Evolutionary conservation across 2,113 vertebrate species (phyloP), one percentile per base, ranked within the genome.

Genomic region (Phasianus colchicus): DNA sequence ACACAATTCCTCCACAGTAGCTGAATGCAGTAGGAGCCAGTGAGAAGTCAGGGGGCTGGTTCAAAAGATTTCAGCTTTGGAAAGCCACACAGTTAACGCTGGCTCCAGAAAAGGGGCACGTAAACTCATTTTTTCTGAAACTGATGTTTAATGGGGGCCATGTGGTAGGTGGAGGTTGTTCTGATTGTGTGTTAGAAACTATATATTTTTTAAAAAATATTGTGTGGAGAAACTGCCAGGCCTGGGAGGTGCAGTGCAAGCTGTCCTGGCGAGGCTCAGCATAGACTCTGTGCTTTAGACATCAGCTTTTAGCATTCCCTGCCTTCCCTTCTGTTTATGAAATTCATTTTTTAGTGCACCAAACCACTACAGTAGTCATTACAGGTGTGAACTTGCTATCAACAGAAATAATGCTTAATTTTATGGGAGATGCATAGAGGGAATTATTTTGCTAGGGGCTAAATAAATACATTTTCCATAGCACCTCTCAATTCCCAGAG

Each of bases 351-450:
- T 95, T 78, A 48, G 40, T 20, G 55, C 42, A 80, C 76, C 69
- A 83, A 24, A 65, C 54, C 65, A 36, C 73, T 45, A 1, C 55
- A 72, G 29, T 42, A 86, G 63, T 57, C 79, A 13, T 19, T 81
- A 57, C 57, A 88, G 83, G 86, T 86, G 72, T 54, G 60, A 75
- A 70, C 55, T 83, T n/a, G 77, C 1, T 78, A 82, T 24, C 82
- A 91, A 40, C 61, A 87, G 88, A 87, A 95, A 89, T 79, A 79
- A 84, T 67, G 71, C 77, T 83, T 89, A 58, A 87, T 82, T 95
- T 91, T 42, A 79, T 55, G 47, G 67, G 52, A 75, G 88, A 82
- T 38, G 55, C 15, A 45, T 2, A 11, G 38, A 89, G 70, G 74
- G 78, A 87, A 71, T 86, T 58, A 57, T 64, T 94, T 89, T 54